Evolutionary conservation across 92 coral and sea anemone species (phyloP).

Genomic region (Muricea muricata): DNA sequence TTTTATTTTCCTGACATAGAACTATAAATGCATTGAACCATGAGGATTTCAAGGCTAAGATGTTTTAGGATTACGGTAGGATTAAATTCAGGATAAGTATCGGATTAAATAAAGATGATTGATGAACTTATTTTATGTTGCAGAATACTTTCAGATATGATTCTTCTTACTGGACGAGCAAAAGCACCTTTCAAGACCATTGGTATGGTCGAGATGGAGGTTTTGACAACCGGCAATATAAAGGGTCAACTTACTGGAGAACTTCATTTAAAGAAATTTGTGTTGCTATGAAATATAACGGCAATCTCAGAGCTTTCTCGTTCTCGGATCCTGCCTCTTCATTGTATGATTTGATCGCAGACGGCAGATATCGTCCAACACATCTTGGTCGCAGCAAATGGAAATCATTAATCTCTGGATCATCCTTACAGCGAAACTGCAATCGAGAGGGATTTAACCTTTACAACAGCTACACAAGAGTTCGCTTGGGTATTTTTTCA

Average conservation of each 20-base stretch:
- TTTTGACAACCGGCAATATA: neutral
- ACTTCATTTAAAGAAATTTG: slow-evolving; percentile 2
- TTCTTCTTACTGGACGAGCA: slow-evolving; percentile 9
- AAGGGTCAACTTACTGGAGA: neutral
- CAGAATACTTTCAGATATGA: neutral
- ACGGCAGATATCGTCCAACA: slow-evolving; percentile 16
- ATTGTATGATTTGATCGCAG: slow-evolving; percentile 12
- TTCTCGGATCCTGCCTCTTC: slow-evolving; percentile 22
- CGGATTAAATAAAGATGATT: too few species aligned
- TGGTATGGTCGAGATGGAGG: neutral
- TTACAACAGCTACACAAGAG: neutral
- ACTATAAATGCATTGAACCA: too few species aligned
- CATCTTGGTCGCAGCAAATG: slow-evolving; percentile 21
- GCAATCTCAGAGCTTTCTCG: neutral
- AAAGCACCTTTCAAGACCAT: neutral
- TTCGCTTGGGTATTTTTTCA: slow-evolving; percentile 15
- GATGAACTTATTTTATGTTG: neutral
- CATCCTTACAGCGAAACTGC: too few species aligned
- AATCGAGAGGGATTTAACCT: neutral
- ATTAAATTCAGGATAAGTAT: too few species aligned
- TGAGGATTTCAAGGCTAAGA: too few species aligned
- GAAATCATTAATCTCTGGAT: neutral
- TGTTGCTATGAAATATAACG: neutral
- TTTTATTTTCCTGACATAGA: too few species aligned
- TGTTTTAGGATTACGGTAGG: neutral